phyloP scores from a whole-genome alignment of 2,797 vertebrate genomes.

The Prionace glauca region DNA sequence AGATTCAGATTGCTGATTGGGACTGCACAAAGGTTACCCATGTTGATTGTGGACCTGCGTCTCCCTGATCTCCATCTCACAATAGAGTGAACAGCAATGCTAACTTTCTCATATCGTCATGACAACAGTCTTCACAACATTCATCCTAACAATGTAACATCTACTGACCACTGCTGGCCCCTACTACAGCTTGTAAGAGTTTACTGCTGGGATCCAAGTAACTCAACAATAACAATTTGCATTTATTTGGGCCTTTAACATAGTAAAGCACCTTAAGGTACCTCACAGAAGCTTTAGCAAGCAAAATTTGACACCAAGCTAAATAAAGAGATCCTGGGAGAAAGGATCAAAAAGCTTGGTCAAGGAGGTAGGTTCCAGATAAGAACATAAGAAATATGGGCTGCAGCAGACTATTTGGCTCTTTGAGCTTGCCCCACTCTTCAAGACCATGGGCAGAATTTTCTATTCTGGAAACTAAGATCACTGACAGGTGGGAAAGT shows the following conservation, averaged over 20 bases:
- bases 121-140: background rate
- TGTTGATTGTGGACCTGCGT: background rate
- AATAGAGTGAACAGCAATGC: background rate
- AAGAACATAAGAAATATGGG: too few species aligned
- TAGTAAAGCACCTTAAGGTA: too few species aligned
- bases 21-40: too few species aligned
- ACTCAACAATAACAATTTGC: too few species aligned
- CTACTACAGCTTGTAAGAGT: background rate
- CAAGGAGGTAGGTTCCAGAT: too few species aligned
- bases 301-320: too few species aligned
- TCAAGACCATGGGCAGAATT: background rate
- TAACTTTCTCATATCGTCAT: background rate
- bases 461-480: background rate
- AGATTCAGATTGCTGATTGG: background rate
- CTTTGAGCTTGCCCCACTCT: background rate
- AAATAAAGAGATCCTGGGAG: too few species aligned
- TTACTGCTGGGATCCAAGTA: background rate
- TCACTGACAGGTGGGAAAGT: too few species aligned
- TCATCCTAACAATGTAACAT: background rate
- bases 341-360: too few species aligned
- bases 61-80: background rate
- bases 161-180: background rate
- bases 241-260: too few species aligned
- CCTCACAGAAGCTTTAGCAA: too few species aligned
- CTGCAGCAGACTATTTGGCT: background rate